Percentiles rank a stretch among this genome's conserved stretches.
phyloP scores from a whole-genome alignment of 2,113 vertebrate species.

The Bagarius yarrelli region DNA sequence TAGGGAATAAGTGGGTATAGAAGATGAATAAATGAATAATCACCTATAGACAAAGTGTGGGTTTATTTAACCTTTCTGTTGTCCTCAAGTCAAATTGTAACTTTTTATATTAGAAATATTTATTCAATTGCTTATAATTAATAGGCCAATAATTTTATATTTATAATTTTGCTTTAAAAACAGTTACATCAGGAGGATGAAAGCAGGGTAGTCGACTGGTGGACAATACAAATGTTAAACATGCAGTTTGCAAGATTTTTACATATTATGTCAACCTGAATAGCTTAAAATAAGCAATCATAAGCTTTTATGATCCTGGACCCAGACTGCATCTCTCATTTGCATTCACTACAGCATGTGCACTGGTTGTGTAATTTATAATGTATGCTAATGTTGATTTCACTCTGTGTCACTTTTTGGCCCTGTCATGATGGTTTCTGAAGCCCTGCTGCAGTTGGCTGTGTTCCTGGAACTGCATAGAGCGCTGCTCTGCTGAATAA shows the following conservation, averaged over 20 bases:
- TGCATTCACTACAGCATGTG: background rate
- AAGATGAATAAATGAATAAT: too few relatives aligned
- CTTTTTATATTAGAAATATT: too few relatives aligned
- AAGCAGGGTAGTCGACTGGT: too few relatives aligned
- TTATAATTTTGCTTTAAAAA: too few relatives aligned
- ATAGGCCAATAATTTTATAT: too few relatives aligned
- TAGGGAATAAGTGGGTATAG: too few relatives aligned
- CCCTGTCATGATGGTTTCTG: constrained; percentile 8
- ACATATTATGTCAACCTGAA: background rate
- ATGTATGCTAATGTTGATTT: background rate
- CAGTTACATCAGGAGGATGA: too few relatives aligned
- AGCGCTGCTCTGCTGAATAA: background rate
- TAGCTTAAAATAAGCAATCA: background rate
- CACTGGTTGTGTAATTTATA: background rate
- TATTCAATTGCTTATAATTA: too few relatives aligned
- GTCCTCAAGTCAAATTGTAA: too few relatives aligned
- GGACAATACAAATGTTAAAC: too few relatives aligned
- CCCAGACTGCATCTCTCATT: background rate
- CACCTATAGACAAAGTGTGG: too few relatives aligned
- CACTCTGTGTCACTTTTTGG: background rate
- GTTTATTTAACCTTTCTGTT: too few relatives aligned
- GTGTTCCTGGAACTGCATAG: constrained; percentile 4
- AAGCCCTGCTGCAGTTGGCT: constrained; percentile 25
- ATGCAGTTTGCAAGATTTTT: background rate
- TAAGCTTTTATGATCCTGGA: background rate